Evolutionary conservation across 2,113 vertebrate genomes (phyloP), one percentile per base, ranked within the genome.

Genomic region (Alouatta palliata): DNA sequence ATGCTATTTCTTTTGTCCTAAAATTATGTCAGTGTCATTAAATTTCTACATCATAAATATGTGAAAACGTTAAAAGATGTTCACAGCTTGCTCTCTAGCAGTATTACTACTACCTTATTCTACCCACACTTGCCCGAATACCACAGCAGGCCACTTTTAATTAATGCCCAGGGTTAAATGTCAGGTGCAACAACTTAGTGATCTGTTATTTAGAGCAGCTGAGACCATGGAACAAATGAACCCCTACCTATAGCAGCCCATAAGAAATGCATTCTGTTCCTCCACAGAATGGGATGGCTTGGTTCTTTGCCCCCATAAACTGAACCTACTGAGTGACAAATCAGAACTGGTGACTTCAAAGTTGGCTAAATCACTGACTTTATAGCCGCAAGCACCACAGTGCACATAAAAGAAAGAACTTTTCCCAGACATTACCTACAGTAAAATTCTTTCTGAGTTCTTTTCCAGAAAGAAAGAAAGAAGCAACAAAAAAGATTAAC

Each of bases 401-500:
- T 54, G 58, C 47, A 58, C 81, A 64, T 47, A 71, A 97, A 95
- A 95, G n/a, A 90, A 82, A 85, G 58, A 93, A 61, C 80, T 84
- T 86, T 95, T 88, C 82, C 35, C 85, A 96, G 86, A 79, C 84
- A 80, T 94, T 71, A 94, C 81, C 94, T 95, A 64, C 61, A 84
- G 68, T 85, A 75, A 95, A 89, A 86, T 58, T 85, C n/a, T 93
- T 40, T 89, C 90, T 20, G 40, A 92, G 61, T 89, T 84, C 64
- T 92, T 88, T 75, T 90, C 85, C 13, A 3, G 81, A 95, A 95
- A 97, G 79, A 73, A 82, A 77, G 89, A 88, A 88, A 88, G 76
- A 86, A 95, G 83, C 73, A 89, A 54, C 91, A 93, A 56, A 68
- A 71, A 77, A 95, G 94, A 97, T 96, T 97, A 96, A 94, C 97